Base-by-base conservation (phyloP, 2,888 invertebrate species). In the Teleogryllus oceanicus region DNA sequence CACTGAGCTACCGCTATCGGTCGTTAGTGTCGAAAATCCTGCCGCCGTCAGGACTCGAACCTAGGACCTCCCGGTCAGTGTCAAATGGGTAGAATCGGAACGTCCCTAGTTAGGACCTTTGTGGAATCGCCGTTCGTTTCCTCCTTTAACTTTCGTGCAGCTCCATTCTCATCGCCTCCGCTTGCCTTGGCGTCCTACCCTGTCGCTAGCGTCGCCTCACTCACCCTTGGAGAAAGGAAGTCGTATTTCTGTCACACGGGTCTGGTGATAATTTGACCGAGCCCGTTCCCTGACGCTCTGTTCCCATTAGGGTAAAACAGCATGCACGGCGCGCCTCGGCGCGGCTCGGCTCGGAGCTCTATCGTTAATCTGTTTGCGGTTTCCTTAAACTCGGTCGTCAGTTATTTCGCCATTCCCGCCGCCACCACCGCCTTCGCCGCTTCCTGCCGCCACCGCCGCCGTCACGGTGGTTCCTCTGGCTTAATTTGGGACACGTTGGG, bases 261-360 rank as follows among this genome's bases (percentile, higher is more conserved):
- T 62, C 62, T 62, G 62, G 62, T 62, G 62, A 62, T 62, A 62
- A 62, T 62, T 62, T 62, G 62, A n/a, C 62, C 62, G n/a, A 62
- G n/a, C 4, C 4, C 62, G 62, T n/a, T 62, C n/a, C n/a, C n/a
- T n/a, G n/a, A n/a, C n/a, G 62, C 62, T 62, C 62, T 62, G 62
- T 62, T 62, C 62, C 62, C 62, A 62, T 62, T 62, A 16, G 62
- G 62, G n/a, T 62, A 62, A 62, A 62, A 62, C 62, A 62, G 62
- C n/a, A n/a, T 18, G 62, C 62, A n/a, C 62, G 16, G n/a, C 37
- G 37, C 37, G 37, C 8, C 24, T 4, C 21, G 21, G 21, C 37
- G 37, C 37, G 37, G 37, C 24, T 4, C 21, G 21, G 21, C 24
- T 4, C 37, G 37, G 62, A 62, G 16, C 62, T n/a, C n/a, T 18